Evolutionary conservation across 2,113 vertebrate genomes (phyloP).

Genomic region (Melanostigma gelatinosum): DNA sequence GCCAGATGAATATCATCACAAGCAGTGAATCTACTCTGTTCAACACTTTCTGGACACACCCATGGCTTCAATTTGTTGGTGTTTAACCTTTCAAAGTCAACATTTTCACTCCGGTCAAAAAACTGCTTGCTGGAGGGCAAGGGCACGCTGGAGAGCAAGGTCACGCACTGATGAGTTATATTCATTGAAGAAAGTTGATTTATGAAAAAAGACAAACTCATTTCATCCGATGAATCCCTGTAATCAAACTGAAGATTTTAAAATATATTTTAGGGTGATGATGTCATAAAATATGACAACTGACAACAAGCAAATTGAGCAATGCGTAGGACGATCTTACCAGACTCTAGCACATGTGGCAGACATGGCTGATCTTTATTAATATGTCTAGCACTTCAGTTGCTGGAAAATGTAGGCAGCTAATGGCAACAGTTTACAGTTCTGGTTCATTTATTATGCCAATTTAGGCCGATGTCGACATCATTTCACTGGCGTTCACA

Average conservation of each 20-base stretch:
- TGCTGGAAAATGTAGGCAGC: conserved; percentile 1
- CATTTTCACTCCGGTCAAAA: neutral
- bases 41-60: no score
- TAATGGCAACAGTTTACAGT: neutral
- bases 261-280: neutral
- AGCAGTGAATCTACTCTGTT: no score
- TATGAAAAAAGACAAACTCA: neutral
- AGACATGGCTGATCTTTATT: neutral
- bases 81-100: neutral
- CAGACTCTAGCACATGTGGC: neutral
- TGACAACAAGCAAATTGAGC: neutral
- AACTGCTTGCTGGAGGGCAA: neutral
- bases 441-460: neutral
- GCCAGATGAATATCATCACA: no score
- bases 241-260: neutral
- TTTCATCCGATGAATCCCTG: neutral
- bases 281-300: neutral
- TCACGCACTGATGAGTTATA: neutral
- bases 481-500: neutral
- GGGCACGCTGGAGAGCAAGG: no score
- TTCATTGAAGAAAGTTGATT: neutral
- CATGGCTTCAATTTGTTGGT: neutral
- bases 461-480: conserved; percentile 2
- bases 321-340: neutral
- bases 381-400: neutral